A percentile compares a stretch with the other conserved stretches of the same genome.
Evolutionary conservation across 2,113 vertebrate genomes (phyloP).

Genomic region (Stigmatopora nigra): DNA sequence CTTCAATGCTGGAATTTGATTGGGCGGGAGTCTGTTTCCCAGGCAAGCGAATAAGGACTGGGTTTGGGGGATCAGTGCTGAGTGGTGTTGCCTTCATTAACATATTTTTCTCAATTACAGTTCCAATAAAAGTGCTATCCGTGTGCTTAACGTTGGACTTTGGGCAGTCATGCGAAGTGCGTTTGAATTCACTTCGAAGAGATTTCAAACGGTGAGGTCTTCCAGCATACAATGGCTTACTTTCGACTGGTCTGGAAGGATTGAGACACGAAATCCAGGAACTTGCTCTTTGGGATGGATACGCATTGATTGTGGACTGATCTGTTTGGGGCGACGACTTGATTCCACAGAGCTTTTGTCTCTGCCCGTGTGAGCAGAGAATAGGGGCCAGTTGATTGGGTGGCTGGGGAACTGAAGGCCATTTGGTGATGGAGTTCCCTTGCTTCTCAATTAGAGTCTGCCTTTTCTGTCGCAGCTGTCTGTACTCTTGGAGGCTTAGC

Average conservation of each 20-base stretch:
- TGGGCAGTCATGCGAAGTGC: constrained; percentile 10
- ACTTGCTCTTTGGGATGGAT: constrained; percentile 1
- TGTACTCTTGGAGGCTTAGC: constrained; percentile 85
- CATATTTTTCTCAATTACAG: constrained; percentile 25
- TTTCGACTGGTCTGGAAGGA: not conserved
- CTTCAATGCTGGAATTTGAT: not conserved
- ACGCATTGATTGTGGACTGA: too few relatives aligned
- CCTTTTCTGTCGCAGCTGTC: constrained; percentile 74
- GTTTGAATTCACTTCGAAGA: constrained; percentile 11
- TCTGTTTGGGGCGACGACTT: constrained; percentile 7
- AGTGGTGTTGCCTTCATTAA: constrained; percentile 26
- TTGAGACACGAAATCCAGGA: not conserved
- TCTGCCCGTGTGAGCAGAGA: constrained; percentile 68
- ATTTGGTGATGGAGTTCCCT: constrained; percentile 70
- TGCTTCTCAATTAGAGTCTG: constrained; percentile 47
- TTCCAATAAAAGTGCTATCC: not conserved
- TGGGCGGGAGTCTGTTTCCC: not conserved
- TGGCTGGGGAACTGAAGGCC: constrained; percentile 77
- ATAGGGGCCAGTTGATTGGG: constrained; percentile 80
- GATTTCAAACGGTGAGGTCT: constrained; percentile 2
- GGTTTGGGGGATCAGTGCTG: constrained; percentile 66
- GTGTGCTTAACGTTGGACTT: not conserved
- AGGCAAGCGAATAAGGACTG: constrained; percentile 53
- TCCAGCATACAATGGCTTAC: not conserved
- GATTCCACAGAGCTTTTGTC: constrained; percentile 12